Evolutionary conservation across 1,140 invertebrate genomes (phyloP).

Genomic region (Danaus plexippus): DNA sequence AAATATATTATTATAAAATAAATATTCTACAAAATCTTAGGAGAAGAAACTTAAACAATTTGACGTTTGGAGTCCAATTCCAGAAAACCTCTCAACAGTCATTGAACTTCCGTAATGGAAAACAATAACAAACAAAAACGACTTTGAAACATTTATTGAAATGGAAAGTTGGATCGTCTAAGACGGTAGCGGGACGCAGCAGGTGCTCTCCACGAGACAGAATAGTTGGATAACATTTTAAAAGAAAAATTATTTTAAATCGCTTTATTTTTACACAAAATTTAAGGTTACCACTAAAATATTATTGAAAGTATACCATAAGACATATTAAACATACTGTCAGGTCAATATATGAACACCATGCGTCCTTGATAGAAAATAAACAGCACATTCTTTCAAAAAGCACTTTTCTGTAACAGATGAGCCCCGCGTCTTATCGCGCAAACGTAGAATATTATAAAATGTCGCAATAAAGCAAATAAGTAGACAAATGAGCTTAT

Average conservation of each 20-base stretch:
- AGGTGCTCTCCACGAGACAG: conserved; percentile 20
- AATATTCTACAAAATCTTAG: too few relatives aligned
- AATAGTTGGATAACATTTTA: conserved; percentile 12
- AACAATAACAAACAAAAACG: conserved; percentile 63
- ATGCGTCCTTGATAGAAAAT: neutral
- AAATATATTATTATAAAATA: too few relatives aligned
- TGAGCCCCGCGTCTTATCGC: conserved; percentile 56
- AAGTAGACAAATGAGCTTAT: conserved; percentile 62
- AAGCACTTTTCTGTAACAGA: conserved; percentile 48
- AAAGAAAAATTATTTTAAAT: conserved; percentile 4
- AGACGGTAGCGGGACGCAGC: conserved; percentile 21
- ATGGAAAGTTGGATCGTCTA: conserved; percentile 53
- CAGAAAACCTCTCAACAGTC: conserved; percentile 23
- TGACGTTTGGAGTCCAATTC: conserved; percentile 13
- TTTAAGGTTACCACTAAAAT: neutral
- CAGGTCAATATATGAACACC: neutral
- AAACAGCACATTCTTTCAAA: conserved; percentile 34
- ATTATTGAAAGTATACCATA: neutral
- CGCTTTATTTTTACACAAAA: neutral
- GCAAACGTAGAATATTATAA: conserved; percentile 67
- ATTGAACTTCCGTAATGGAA: conserved; percentile 58
- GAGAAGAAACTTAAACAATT: conserved; percentile 9
- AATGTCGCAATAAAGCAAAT: conserved; percentile 67
- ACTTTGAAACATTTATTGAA: conserved; percentile 63
- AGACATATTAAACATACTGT: conserved; percentile 4